Percentiles rank a stretch among this genome's conserved stretches.
Evolutionary conservation across 2,797 vertebrate species (phyloP).

Genomic region (Cirrhinus mrigala): DNA sequence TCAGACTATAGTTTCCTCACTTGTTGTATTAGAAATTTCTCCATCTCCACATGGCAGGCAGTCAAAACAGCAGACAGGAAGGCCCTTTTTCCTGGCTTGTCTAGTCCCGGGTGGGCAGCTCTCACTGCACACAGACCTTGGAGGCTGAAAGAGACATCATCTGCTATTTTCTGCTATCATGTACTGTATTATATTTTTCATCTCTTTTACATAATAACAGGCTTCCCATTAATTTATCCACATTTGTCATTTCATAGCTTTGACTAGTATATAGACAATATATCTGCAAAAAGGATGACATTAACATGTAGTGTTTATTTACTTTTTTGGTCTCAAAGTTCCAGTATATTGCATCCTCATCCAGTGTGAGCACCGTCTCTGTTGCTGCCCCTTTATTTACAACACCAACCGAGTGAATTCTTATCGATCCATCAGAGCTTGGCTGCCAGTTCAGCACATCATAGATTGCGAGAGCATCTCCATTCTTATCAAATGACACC

Average conservation of each 20-base stretch:
- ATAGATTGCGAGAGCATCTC: not conserved
- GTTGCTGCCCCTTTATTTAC: not conserved
- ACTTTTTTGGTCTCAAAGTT: slow-evolving; percentile 64
- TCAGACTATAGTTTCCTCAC: too few species aligned
- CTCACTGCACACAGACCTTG: slow-evolving; percentile 65
- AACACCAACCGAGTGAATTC: not conserved
- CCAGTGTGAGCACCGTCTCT: not conserved
- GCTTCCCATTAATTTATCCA: not conserved
- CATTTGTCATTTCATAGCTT: not conserved
- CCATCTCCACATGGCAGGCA: not conserved
- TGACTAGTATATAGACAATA: not conserved
- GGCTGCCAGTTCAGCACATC: slow-evolving; percentile 11
- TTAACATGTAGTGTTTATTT: slow-evolving; percentile 1
- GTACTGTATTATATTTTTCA: not conserved
- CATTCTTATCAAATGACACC: slow-evolving; percentile 10
- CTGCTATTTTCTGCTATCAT: not conserved
- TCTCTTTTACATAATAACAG: not conserved
- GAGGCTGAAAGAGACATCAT: slow-evolving; percentile 44
- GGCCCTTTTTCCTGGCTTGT: slow-evolving; percentile 27
- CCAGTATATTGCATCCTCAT: slow-evolving; percentile 72
- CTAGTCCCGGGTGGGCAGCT: not conserved
- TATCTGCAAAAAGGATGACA: not conserved
- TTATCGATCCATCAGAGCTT: not conserved
- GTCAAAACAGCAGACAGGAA: slow-evolving; percentile 68
- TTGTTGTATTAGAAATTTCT: not conserved